These are phyloP conservation scores for Cerastis rubricosa DNA, from an alignment of 2,888 invertebrate genomes.

Conservation along the genomic window DNA sequence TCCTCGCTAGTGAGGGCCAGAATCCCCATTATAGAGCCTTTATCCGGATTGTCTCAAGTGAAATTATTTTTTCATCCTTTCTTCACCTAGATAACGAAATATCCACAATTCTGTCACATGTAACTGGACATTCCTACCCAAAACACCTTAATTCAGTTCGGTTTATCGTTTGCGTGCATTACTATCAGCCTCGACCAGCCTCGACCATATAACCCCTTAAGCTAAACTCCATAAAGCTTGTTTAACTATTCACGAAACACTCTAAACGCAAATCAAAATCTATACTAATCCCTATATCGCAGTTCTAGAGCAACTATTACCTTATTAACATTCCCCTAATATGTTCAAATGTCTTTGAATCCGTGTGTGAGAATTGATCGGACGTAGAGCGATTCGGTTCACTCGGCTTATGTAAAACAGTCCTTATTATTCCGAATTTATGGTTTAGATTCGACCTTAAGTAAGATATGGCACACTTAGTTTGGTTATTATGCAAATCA, in stretches of 20 bases:
- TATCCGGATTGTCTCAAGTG: background rate
- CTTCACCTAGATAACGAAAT: conserved; percentile 1
- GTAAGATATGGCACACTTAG: conserved; percentile 77
- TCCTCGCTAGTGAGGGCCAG: background rate
- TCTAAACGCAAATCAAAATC: conserved; percentile 51
- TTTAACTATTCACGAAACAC: conserved; percentile 45
- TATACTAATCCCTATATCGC: conserved; percentile 44
- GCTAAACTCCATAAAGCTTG: background rate
- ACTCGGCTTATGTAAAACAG: conserved; percentile 71
- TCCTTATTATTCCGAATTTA: conserved; percentile 71
- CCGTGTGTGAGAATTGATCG: conserved; percentile 84
- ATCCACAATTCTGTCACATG: background rate
- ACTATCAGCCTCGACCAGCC: conserved; percentile 1
- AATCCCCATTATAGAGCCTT: conserved; percentile 8
- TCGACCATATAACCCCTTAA: background rate
- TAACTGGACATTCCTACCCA: background rate
- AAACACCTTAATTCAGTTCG: conserved; percentile 2
- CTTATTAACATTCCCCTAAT: conserved; percentile 76
- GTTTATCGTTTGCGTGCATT: conserved; percentile 21
- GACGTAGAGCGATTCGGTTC: conserved; percentile 75
- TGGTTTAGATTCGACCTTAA: conserved; percentile 73
- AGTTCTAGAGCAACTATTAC: conserved; percentile 57
- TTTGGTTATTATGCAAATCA: conserved; percentile 88
- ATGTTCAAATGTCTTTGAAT: conserved; percentile 83
- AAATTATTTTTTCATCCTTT: background rate